Conservation (phyloP, 2,888 invertebrate genomes). For the Ophion costatus region DNA sequence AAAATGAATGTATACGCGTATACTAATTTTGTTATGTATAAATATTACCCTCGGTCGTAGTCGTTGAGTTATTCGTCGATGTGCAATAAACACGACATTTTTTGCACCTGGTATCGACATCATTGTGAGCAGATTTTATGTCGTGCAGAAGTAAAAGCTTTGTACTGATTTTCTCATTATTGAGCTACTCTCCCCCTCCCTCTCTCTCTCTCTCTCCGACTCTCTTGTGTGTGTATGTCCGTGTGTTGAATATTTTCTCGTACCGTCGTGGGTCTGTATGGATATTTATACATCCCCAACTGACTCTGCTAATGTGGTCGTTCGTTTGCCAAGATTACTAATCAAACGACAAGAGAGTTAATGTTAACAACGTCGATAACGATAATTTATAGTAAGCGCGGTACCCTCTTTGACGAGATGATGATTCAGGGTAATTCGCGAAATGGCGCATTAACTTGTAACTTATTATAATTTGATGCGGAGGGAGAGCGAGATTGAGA, state of each 20-base stretch:
- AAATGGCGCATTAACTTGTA: slow-evolving; percentile 66
- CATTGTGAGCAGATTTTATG: slow-evolving; percentile 16
- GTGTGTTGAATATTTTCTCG: slow-evolving; percentile 11
- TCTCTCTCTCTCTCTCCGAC: background rate
- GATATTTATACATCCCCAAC: slow-evolving; percentile 12
- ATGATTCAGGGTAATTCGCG: slow-evolving; percentile 66
- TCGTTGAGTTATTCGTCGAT: too few relatives aligned
- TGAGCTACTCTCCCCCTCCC: background rate
- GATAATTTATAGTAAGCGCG: slow-evolving; percentile 78
- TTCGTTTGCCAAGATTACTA: slow-evolving; percentile 76
- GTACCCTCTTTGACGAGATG: slow-evolving; percentile 67
- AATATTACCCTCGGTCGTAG: slow-evolving; percentile 44
- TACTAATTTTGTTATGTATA: slow-evolving; percentile 48
- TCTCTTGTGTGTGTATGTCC: background rate
- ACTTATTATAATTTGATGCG: slow-evolving; percentile 53
- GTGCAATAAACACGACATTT: slow-evolving; percentile 72
- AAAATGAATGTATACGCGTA: slow-evolving; percentile 36
- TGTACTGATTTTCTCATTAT: slow-evolving; percentile 23
- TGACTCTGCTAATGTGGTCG: slow-evolving; percentile 33
- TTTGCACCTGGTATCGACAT: slow-evolving; percentile 70
- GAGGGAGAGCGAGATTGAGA: slow-evolving; percentile 5
- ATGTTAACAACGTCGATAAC: slow-evolving; percentile 78
- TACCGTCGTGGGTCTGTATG: slow-evolving; percentile 3
- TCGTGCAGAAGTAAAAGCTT: slow-evolving; percentile 28
- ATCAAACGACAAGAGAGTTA: slow-evolving; percentile 80